These are phyloP conservation scores for Plumapathes pennacea DNA, from an alignment of 92 coral and sea anemone species.

Conservation along the genomic window DNA sequence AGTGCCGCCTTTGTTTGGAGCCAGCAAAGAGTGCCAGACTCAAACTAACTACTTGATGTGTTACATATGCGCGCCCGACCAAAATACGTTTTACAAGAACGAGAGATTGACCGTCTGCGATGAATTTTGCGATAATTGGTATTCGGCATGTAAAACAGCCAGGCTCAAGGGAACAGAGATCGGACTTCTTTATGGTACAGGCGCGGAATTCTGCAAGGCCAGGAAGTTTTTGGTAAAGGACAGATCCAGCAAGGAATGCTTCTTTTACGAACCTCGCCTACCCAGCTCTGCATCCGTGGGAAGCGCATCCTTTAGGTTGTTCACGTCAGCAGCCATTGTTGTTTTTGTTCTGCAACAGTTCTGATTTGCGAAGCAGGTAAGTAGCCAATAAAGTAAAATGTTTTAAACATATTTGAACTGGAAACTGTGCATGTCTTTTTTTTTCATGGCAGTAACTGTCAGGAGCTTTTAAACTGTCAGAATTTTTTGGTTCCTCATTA, in stretches of 20 bases:
- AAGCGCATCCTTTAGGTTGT: neutral
- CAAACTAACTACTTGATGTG: slow-evolving; percentile 80
- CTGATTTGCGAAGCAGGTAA: too few species aligned
- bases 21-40: slow-evolving; percentile 57
- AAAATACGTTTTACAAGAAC: slow-evolving; percentile 71
- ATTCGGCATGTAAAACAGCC: slow-evolving; percentile 78
- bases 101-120: slow-evolving; percentile 86
- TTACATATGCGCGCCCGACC: slow-evolving; percentile 89
- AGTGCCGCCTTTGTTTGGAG: slow-evolving; percentile 84
- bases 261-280: slow-evolving; percentile 23
- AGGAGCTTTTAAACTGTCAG: too few species aligned
- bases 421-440: too few species aligned
- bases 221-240: slow-evolving; percentile 70
- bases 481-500: too few species aligned
- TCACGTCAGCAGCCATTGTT: neutral
- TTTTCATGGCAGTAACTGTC: too few species aligned
- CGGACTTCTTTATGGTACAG: slow-evolving; percentile 55
- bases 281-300: slow-evolving; percentile 20
- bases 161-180: slow-evolving; percentile 75
- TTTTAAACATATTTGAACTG: too few species aligned
- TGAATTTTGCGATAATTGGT: slow-evolving; percentile 73
- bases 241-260: slow-evolving; percentile 44
- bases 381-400: too few species aligned
- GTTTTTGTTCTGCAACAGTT: too few species aligned
- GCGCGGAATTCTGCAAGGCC: slow-evolving; percentile 83